Percentiles rank a stretch among this genome's conserved stretches.
These are phyloP conservation scores for Trichogramma evanescens DNA, from an alignment of 2,888 invertebrate species.

Conservation along the genomic window DNA sequence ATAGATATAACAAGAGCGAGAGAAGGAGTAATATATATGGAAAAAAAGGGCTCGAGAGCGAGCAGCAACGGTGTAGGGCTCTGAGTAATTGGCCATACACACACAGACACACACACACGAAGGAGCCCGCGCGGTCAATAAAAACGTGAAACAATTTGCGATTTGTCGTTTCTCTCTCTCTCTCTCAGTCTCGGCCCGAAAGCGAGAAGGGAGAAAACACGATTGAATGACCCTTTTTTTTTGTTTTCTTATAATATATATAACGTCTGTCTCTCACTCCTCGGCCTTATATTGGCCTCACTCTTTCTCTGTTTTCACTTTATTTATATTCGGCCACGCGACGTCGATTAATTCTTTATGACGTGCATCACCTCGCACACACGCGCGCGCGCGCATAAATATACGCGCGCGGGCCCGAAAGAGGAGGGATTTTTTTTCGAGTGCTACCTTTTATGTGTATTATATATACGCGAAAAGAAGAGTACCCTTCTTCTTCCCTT, in stretches of 20 bases:
- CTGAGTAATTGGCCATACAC: no score
- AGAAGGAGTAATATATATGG: not conserved
- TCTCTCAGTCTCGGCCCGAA: no score
- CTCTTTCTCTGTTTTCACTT: not conserved
- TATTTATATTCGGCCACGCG: slow-evolving; percentile 1
- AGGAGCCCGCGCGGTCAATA: not conserved
- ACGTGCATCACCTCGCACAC: not conserved
- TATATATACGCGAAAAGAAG: not conserved
- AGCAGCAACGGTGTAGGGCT: not conserved
- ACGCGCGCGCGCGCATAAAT: no score
- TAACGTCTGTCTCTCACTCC: not conserved
- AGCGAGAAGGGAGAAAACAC: no score
- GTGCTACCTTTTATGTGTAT: not conserved
- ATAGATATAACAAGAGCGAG: not conserved
- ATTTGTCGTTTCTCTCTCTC: slow-evolving; percentile 5
- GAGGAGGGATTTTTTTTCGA: slow-evolving; percentile 12
- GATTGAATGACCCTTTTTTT: no score
- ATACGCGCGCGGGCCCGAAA: not conserved
- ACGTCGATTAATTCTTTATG: slow-evolving; percentile 2
- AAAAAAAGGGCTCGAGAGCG: not conserved
- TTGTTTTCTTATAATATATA: no score
- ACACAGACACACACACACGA: no score
- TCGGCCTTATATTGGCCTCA: not conserved
- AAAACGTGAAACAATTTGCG: slow-evolving; percentile 2
- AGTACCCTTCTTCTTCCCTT: no score